phyloP scores from a whole-genome alignment of 2,797 vertebrate species.

The Loris lydekkerianus region DNA sequence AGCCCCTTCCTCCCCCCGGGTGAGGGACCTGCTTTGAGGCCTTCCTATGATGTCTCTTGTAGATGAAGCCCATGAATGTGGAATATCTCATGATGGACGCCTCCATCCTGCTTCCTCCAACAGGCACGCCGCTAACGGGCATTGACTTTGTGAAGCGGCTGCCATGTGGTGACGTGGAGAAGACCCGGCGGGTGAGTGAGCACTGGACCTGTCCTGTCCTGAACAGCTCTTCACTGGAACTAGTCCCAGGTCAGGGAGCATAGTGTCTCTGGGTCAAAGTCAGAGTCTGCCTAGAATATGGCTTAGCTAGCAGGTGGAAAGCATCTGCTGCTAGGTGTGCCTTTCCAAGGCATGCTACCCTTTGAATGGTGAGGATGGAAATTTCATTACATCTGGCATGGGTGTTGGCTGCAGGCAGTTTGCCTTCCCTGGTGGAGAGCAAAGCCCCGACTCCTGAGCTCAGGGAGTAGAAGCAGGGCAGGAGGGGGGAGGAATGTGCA shows the following conservation, averaged over 20 bases:
- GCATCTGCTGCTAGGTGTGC: background rate
- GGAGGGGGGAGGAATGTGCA: background rate
- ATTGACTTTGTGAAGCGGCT: constrained; percentile 99
- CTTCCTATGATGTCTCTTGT: constrained; percentile 75
- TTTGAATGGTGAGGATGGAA: background rate
- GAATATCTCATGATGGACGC: constrained; percentile 99
- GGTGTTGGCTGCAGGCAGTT: background rate
- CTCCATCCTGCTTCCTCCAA: constrained; percentile 97
- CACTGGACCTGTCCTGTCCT: background rate
- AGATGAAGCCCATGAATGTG: constrained; percentile 99
- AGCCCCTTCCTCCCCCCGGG: background rate
- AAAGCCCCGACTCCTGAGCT: background rate
- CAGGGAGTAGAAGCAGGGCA: background rate
- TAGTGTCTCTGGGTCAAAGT: background rate
- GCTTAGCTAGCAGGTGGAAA: background rate
- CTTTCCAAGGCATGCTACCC: background rate
- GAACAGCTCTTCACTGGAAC: background rate
- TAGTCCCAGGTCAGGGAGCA: background rate
- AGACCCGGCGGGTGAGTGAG: constrained; percentile 94
- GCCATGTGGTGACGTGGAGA: constrained; percentile 97
- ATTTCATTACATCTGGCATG: background rate
- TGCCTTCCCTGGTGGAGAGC: background rate
- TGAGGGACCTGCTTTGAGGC: background rate
- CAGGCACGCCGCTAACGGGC: constrained; percentile 97
- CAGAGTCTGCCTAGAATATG: background rate